Conservation (phyloP, 2,888 invertebrate genomes). For the Cerastis leucographa region DNA sequence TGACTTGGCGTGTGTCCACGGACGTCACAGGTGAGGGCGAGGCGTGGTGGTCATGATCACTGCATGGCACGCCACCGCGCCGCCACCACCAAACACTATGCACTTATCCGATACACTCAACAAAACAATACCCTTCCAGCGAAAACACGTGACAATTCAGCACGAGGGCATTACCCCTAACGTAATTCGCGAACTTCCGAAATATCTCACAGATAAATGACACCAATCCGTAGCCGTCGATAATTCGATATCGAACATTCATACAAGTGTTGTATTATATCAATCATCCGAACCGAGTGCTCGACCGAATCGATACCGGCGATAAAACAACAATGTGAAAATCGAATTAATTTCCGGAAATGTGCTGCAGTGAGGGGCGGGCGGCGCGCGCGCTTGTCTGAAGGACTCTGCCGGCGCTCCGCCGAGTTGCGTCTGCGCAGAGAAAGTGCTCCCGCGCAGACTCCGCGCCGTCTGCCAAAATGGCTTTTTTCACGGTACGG, state of each 20-base stretch:
- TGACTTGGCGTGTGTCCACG: slow-evolving; percentile 87
- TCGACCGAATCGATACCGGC: slow-evolving; percentile 64
- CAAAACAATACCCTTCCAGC: slow-evolving; percentile 71
- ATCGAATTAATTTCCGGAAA: slow-evolving; percentile 73
- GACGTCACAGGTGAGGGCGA: slow-evolving; percentile 82
- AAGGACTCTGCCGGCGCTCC: slow-evolving; percentile 81
- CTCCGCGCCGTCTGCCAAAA: slow-evolving; percentile 89
- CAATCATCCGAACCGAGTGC: slow-evolving; percentile 66
- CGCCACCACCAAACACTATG: slow-evolving; percentile 75
- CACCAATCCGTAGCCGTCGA: slow-evolving; percentile 63
- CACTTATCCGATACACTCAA: slow-evolving; percentile 75
- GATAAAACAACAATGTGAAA: slow-evolving; percentile 66
- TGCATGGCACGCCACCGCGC: slow-evolving; percentile 75
- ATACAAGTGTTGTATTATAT: slow-evolving; percentile 68
- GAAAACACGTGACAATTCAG: slow-evolving; percentile 69
- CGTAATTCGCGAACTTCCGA: slow-evolving; percentile 74
- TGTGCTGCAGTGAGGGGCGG: slow-evolving; percentile 74
- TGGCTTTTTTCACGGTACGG: slow-evolving; percentile 86
- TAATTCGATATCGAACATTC: slow-evolving; percentile 54
- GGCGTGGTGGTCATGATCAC: slow-evolving; percentile 85
- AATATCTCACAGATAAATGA: slow-evolving; percentile 73
- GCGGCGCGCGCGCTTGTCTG: slow-evolving; percentile 81
- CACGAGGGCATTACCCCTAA: slow-evolving; percentile 76
- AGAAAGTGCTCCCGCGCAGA: slow-evolving; percentile 89
- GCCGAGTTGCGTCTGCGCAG: slow-evolving; percentile 82